Base-by-base conservation (phyloP, 2,888 invertebrate species). In the Aleiodes testaceus region DNA sequence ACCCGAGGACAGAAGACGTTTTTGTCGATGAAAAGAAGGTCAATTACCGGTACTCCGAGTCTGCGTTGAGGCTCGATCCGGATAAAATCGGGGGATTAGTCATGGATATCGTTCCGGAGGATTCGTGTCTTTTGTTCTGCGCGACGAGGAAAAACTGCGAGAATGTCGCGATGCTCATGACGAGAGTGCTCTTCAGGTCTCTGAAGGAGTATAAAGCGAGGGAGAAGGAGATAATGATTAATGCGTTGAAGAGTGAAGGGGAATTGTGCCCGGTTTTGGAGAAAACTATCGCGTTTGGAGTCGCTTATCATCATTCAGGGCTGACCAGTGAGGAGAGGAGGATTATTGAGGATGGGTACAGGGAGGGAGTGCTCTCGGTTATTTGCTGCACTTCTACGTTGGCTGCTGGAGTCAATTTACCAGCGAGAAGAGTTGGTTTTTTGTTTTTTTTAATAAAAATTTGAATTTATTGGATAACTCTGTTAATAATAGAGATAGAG, bases 351-450 rank as follows among this genome's bases (percentile, higher is more conserved):
- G 95, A 94, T 69, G 94, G 92, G 1, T 97, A 94, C 86, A 91
- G 93, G 75, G 89, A 91, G n/a, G 96, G 96, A 0, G 92, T 92
- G n/a, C 88, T 99, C 44, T 94, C 93, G 73, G 94, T 97, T 36
- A 91, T 99, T 75, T 96, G 97, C 84, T 98, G 97, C 85, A 99
- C 98, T 0, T 97, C 98, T 0, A 99, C 98, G 0, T 89, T 99
- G 76, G 98, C 98, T n/a, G 98, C 98, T 20, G 98, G 98, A 2
- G 97, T 99, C 30, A 99, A 99, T 90, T 90, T 99, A 78, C 98
- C 98, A 12, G 98, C 98, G 0, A 92, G 92, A 88, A 91, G 97
- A 82, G 96, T 91, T 82, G 80, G 81, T 77, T 6, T 0, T n/a
- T n/a, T 4, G 2, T n/a, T 12, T n/a, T 16, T 49, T 16, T 3